phyloP scores from a whole-genome alignment of 2,113 vertebrate species.

The Anarrhichthys ocellatus region DNA sequence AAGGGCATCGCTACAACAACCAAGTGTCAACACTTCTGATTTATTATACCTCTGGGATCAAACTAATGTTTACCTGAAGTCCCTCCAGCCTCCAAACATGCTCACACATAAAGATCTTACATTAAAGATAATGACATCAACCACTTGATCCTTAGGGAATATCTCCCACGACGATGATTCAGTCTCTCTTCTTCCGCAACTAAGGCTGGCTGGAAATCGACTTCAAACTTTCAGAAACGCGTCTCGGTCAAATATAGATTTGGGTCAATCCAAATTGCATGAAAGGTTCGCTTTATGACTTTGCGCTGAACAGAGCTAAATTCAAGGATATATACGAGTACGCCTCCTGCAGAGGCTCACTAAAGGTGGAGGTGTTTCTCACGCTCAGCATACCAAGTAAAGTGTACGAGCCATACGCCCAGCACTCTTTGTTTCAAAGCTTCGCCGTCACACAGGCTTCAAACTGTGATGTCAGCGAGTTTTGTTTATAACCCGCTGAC shows the following conservation, averaged over 20 bases:
- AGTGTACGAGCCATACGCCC: constrained; percentile 10
- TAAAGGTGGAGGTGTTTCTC: constrained; percentile 44
- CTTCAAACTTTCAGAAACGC: constrained; percentile 2
- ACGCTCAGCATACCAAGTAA: constrained; percentile 48
- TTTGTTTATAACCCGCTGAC: constrained; percentile 57
- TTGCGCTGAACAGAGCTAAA: constrained; percentile 5
- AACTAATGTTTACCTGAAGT: constrained; percentile 57
- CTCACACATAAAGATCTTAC: constrained; percentile 40
- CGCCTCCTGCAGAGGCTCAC: constrained; percentile 19
- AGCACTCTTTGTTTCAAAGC: constrained; percentile 33
- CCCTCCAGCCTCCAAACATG: constrained; percentile 28
- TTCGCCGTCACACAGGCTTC: constrained; percentile 39
- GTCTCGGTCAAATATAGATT: not conserved
- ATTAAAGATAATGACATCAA: constrained; percentile 49
- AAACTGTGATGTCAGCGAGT: constrained; percentile 57
- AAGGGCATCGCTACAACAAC: constrained; percentile 46
- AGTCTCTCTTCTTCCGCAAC: not conserved
- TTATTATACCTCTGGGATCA: constrained; percentile 55
- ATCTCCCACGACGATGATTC: constrained; percentile 35
- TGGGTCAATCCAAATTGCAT: not conserved
- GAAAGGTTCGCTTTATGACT: not conserved
- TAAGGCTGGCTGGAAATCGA: constrained; percentile 4
- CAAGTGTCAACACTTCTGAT: constrained; percentile 61
- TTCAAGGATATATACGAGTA: not conserved
- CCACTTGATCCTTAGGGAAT: constrained; percentile 22